These are phyloP conservation scores for Drosophila recens DNA, from an alignment of 2,888 invertebrate species.

Conservation along the genomic window DNA sequence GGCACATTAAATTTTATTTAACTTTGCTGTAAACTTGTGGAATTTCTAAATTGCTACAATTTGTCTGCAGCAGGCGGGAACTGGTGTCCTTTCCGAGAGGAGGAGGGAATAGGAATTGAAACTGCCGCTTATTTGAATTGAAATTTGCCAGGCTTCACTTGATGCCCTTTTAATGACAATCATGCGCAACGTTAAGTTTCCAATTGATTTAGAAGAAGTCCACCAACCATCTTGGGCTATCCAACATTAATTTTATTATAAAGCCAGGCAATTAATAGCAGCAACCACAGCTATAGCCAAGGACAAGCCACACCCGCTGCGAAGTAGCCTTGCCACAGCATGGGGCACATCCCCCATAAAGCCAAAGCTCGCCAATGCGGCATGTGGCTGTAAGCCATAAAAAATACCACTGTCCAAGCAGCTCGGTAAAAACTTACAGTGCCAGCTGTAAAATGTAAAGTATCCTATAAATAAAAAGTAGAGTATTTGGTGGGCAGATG, in stretches of 20 bases:
- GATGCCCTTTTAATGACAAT: conserved; percentile 60
- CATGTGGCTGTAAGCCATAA: conserved; percentile 28
- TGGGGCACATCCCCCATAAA: conserved; percentile 2
- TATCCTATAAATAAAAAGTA: background rate
- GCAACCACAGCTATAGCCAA: conserved; percentile 41
- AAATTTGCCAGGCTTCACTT: conserved; percentile 31
- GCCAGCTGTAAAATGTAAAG: conserved; percentile 12
- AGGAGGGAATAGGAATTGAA: background rate
- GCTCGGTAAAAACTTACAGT: background rate
- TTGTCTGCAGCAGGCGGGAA: conserved; percentile 56
- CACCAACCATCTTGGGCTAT: conserved; percentile 25
- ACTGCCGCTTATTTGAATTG: conserved; percentile 27
- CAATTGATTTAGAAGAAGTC: conserved; percentile 58
- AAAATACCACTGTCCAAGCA: background rate
- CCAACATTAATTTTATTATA: conserved; percentile 60
- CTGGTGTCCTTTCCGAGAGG: background rate
- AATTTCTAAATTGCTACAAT: conserved; percentile 82
- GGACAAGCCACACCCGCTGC: conserved; percentile 34
- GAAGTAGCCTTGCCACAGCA: conserved; percentile 20
- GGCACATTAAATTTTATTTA: conserved; percentile 76
- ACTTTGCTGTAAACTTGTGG: conserved; percentile 73
- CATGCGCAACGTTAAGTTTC: conserved; percentile 71
- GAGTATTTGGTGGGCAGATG: background rate
- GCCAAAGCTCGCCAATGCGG: conserved; percentile 3
- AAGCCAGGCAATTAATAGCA: conserved; percentile 73